phyloP scores from a whole-genome alignment of 1,140 invertebrate genomes.

The Tribolium castaneum region DNA sequence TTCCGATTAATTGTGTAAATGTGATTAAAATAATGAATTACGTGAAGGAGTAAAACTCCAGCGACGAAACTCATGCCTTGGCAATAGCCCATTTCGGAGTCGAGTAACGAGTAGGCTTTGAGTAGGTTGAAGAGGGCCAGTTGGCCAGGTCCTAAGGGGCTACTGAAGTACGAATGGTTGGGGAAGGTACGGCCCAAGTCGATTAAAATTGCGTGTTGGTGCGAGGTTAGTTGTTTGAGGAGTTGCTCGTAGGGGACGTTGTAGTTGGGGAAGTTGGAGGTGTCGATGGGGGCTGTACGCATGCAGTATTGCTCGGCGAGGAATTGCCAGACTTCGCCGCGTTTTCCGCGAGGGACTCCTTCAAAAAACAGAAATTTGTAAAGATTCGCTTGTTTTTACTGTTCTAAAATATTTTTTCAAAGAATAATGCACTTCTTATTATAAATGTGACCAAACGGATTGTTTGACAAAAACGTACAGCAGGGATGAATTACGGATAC shows the following conservation, averaged over 20 bases:
- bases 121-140: conserved; percentile 93
- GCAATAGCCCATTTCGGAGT: conserved; percentile 95
- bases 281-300: conserved; percentile 77
- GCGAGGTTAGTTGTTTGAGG: conserved; percentile 88
- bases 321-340: conserved; percentile 94
- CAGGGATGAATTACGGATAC: too few relatives aligned
- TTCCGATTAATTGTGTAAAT: not conserved
- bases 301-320: conserved; percentile 84
- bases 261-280: conserved; percentile 77
- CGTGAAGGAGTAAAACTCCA: conserved; percentile 91
- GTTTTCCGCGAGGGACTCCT: conserved; percentile 87
- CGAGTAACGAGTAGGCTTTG: conserved; percentile 95
- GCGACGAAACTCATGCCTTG: conserved; percentile 97
- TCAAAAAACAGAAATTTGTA: conserved; percentile 17
- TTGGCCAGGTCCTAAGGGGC: conserved; percentile 89
- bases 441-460: too few relatives aligned
- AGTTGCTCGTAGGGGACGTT: conserved; percentile 84
- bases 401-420: too few relatives aligned
- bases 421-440: too few relatives aligned
- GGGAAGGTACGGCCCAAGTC: conserved; percentile 95
- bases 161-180: conserved; percentile 90
- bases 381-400: too few relatives aligned
- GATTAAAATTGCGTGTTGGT: conserved; percentile 95
- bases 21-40: conserved; percentile 67
- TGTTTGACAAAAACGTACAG: too few relatives aligned